A percentile compares a stretch with the other conserved stretches of the same genome.
phyloP scores from a whole-genome alignment of 37 sponge, comb jelly and placozoan genomes.

The Diacarnus erythraeanus region DNA sequence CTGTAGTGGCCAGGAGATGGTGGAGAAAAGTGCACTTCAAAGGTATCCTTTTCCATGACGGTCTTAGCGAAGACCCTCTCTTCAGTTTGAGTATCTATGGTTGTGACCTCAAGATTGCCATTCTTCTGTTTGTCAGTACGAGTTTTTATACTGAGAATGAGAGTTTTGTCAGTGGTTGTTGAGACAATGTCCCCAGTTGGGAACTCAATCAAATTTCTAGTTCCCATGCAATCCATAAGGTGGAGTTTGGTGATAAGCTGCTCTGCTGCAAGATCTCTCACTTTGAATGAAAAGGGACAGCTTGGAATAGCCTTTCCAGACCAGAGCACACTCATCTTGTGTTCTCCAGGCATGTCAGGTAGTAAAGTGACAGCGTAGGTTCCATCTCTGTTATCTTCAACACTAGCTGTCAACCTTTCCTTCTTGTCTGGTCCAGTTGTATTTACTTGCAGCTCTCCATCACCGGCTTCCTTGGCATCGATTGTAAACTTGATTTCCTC shows the following conservation, averaged over 20 bases:
- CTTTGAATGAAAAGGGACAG: conserved; percentile 41
- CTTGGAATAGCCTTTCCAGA: conserved; percentile 52
- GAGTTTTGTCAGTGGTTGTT: conserved; percentile 8
- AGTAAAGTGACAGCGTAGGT: conserved; percentile 18
- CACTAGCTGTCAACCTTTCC: not conserved
- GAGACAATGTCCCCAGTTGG: conserved; percentile 8
- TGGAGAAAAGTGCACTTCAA: conserved; percentile 48
- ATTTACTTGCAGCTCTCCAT: conserved; percentile 30
- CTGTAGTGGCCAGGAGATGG: conserved; percentile 32
- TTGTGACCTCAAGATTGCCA: conserved; percentile 10
- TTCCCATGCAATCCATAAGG: not conserved
- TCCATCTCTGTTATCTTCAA: conserved; percentile 38
- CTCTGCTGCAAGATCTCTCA: conserved; percentile 25
- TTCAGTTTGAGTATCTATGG: conserved; percentile 3
- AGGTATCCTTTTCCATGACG: not conserved
- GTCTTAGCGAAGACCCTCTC: not conserved
- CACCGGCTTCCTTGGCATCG: conserved; percentile 50
- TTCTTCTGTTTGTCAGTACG: conserved; percentile 10
- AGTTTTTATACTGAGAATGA: conserved; percentile 12
- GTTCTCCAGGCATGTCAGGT: conserved; percentile 8
- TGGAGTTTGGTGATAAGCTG: conserved; percentile 26
- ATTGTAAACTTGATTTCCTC: conserved; percentile 43
- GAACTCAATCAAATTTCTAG: not conserved
- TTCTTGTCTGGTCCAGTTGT: conserved; percentile 36
- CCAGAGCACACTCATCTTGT: conserved; percentile 35